Base-by-base conservation (phyloP, 1,140 invertebrate genomes). In the fruit fly (Drosophila melanogaster) region DNA sequence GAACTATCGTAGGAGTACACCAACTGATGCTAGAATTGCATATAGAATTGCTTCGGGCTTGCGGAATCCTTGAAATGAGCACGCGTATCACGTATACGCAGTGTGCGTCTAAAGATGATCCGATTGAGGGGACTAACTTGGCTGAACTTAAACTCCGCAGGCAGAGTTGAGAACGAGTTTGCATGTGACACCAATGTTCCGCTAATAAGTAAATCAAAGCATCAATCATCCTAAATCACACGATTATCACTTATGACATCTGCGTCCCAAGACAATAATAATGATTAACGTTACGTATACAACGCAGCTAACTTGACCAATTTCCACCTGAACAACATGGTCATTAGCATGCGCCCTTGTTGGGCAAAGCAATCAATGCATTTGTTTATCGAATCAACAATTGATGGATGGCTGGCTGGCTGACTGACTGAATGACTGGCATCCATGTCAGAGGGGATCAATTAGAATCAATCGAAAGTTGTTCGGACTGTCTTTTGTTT, bases 401-500 rank as follows among this genome's bases (percentile, higher is more conserved):
- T 70, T 70, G 66, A 70, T 55, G 64, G 50, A 56, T 66, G 65
- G 11, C 19, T 50, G 35, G 19, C 19, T n/a, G n/a, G 0, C 19
- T 19, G 19, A n/a, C 17, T 37, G 26, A 6, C 11, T 72, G 78
- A 72, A 79, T 70, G 83, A 72, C 64, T 81, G 58, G 26, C 62
- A 47, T 19, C 15, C 14, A 50, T 60, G 78, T 67, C 75, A 72
- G 70, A 38, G 81, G 60, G 65, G 61, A 58, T 58, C 79, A 87
- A 89, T 87, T 70, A 83, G 75, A 87, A 73, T 79, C 71, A 87
- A 83, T 83, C 65, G 44, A 69, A 19, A 41, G 43, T 26, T 19
- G 50, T 56, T 49, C 22, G 24, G 43, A 30, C 33, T 43, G 11
- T 40, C 17, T 49, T 49, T 14, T 19, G 40, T 14, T 19, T 8